A percentile compares a stretch with the other conserved stretches of the same genome.
Conservation (phyloP, 2,797 vertebrate genomes). For the Pterois miles region DNA sequence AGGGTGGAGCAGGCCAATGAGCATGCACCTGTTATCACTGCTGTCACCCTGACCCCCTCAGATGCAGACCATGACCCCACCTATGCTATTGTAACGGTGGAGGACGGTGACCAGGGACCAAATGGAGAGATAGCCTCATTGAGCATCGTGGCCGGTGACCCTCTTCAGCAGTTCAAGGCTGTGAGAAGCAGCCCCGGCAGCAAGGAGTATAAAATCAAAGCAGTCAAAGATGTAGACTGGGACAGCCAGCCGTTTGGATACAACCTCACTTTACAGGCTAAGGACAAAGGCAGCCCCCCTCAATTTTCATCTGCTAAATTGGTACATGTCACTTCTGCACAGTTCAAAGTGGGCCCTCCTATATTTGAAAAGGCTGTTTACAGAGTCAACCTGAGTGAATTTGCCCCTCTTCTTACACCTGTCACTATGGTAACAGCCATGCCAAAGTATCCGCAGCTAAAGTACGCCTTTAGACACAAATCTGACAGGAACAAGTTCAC, state of each 20-base stretch:
- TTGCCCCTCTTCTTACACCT: slow-evolving; percentile 92
- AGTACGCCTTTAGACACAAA: slow-evolving; percentile 89
- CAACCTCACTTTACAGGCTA: slow-evolving; percentile 97
- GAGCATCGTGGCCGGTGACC: slow-evolving; percentile 93
- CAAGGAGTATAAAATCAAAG: slow-evolving; percentile 96
- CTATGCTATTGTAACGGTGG: slow-evolving; percentile 91
- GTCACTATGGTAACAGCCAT: slow-evolving; percentile 91
- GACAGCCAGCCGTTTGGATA: slow-evolving; percentile 93
- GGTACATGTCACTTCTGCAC: slow-evolving; percentile 89
- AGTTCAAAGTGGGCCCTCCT: slow-evolving; percentile 89
- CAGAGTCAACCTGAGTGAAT: slow-evolving; percentile 94
- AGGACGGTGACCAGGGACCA: slow-evolving; percentile 92
- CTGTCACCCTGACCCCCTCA: slow-evolving; percentile 86
- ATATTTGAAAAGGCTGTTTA: slow-evolving; percentile 91
- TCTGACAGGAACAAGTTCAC: slow-evolving; percentile 86
- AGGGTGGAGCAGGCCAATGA: slow-evolving; percentile 94
- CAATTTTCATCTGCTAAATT: slow-evolving; percentile 94
- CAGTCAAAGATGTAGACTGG: slow-evolving; percentile 89
- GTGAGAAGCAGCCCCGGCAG: slow-evolving; percentile 91
- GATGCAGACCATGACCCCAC: slow-evolving; percentile 90
- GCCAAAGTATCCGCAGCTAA: slow-evolving; percentile 89
- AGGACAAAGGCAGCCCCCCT: slow-evolving; percentile 95
- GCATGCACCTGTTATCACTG: slow-evolving; percentile 89
- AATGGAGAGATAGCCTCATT: slow-evolving; percentile 97
- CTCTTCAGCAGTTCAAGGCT: slow-evolving; percentile 92